Base-by-base conservation (phyloP, 2,113 vertebrate genomes). In the Forbesichthys papilliferus region DNA sequence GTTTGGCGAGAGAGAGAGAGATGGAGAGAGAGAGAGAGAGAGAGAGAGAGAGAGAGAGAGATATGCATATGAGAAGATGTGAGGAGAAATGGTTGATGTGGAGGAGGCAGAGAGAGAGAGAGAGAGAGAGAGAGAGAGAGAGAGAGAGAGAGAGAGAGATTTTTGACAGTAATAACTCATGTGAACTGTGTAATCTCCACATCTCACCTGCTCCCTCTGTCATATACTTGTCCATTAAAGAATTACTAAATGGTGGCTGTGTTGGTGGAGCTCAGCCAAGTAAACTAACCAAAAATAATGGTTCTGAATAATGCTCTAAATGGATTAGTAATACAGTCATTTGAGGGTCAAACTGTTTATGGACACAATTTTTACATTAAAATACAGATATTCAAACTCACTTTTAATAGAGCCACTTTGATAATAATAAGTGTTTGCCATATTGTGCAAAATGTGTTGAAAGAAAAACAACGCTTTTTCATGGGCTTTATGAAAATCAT, bases 181-280 rank as follows among this genome's bases (percentile, higher is more conserved):
- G n/a, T 53, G 33, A 78, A 82, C 58, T 34, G 11, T 66, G 48
- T 62, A 27, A 78, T 77, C 66, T 76, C 60, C 59, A 57, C 55
- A 67, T 73, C 75, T 70, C 48, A 46, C 36, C 56, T 48, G 12
- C 51, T 64, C 34, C 8, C n/a, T 11, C 34, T 13, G 2, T 66
- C 52, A n/a, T 8, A 48, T 9, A 34, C 3, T 64, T 8, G 10
- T 56, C 33, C 6, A 58, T 60, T 60, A 14, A 27, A 60, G 33
- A 51, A 18, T 36, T 14, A 11, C 27, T 11, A 64, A 7, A 11
- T 1, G 27, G 33, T 9, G 52, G 33, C 36, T 16, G 36, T 42
- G 36, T 42, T 42, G 36, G 36, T 42, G 36, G 4, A 42, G 36
- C 36, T 42, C 36, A 42, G 36, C 36, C 36, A 42, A 42, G 36